These are phyloP conservation scores for Drosophila pseudotalamancana DNA, from an alignment of 2,888 invertebrate genomes.

Conservation along the genomic window DNA sequence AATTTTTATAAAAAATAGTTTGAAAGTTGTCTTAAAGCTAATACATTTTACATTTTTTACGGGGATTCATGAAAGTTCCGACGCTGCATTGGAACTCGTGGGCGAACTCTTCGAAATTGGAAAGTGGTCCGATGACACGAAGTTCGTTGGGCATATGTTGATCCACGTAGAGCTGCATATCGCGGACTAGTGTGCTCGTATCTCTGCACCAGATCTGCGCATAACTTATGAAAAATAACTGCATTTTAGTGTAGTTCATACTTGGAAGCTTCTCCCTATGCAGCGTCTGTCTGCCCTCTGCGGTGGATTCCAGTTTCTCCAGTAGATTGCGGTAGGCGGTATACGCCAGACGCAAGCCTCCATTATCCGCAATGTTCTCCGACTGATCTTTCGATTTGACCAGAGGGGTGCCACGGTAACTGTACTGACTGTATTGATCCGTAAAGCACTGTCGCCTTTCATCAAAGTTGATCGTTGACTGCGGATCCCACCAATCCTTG, in stretches of 20 bases:
- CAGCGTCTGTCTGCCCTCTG: slow-evolving; percentile 25
- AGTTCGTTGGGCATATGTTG: slow-evolving; percentile 70
- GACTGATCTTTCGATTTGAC: slow-evolving; percentile 67
- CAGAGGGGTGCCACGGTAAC: slow-evolving; percentile 58
- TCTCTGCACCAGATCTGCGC: slow-evolving; percentile 82
- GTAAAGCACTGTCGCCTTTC: slow-evolving; percentile 73
- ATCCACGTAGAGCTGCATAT: slow-evolving; percentile 60
- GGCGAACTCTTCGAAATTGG: slow-evolving; percentile 79
- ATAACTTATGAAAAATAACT: slow-evolving; percentile 81
- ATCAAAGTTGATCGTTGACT: slow-evolving; percentile 60
- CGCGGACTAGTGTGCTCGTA: slow-evolving; percentile 41
- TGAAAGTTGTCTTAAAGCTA: slow-evolving; percentile 26
- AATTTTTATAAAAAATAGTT: too few relatives aligned
- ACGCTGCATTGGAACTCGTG: slow-evolving; percentile 73
- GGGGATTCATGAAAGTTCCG: slow-evolving; percentile 76
- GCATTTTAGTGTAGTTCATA: slow-evolving; percentile 73
- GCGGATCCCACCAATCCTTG: slow-evolving; percentile 79
- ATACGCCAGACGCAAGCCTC: slow-evolving; percentile 80
- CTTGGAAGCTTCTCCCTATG: slow-evolving; percentile 67
- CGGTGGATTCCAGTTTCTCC: slow-evolving; percentile 23
- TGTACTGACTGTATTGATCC: slow-evolving; percentile 72
- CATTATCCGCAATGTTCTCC: slow-evolving; percentile 83
- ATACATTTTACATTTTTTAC: slow-evolving; percentile 76
- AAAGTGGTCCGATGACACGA: slow-evolving; percentile 78
- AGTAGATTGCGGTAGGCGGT: slow-evolving; percentile 78